A percentile compares a stretch with the other conserved stretches of the same genome.
Evolutionary conservation across 2,888 invertebrate genomes (phyloP).

Genomic region (Drosophila mimetica): DNA sequence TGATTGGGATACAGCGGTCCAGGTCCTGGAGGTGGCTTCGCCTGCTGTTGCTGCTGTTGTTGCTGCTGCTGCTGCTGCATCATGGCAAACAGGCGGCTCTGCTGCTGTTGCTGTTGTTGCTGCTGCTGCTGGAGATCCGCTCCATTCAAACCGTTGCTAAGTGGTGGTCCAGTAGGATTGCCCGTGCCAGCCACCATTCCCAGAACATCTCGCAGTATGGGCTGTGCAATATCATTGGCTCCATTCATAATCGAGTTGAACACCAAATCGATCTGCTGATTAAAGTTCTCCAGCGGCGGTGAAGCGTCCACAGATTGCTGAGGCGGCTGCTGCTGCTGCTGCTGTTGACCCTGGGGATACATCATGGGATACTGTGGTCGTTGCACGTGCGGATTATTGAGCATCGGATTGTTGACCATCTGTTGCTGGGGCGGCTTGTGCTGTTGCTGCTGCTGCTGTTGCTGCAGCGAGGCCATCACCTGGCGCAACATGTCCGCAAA

Average conservation of each 20-base stretch:
- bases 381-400: slow-evolving; percentile 52
- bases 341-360: slow-evolving; percentile 51
- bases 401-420: slow-evolving; percentile 63
- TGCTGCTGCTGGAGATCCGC: slow-evolving; percentile 65
- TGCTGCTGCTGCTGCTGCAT: slow-evolving; percentile 66
- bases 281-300: slow-evolving; percentile 79
- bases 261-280: slow-evolving; percentile 84
- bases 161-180: slow-evolving; percentile 32
- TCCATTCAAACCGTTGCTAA: slow-evolving; percentile 65
- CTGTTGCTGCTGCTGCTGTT: slow-evolving; percentile 65
- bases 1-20: slow-evolving; percentile 6
- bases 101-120: slow-evolving; percentile 63
- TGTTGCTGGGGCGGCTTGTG: slow-evolving; percentile 59
- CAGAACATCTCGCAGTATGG: slow-evolving; percentile 83
- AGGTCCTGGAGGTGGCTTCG: slow-evolving; percentile 34
- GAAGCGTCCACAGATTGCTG: slow-evolving; percentile 74
- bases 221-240: slow-evolving; percentile 83
- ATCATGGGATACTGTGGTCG: slow-evolving; percentile 72
- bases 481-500: slow-evolving; percentile 85
- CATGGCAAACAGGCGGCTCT: slow-evolving; percentile 68
- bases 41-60: slow-evolving; percentile 40
- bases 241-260: slow-evolving; percentile 84
- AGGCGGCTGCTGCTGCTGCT: slow-evolving; percentile 63
- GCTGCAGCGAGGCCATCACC: slow-evolving; percentile 81
- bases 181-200: slow-evolving; percentile 81